Base-by-base conservation (phyloP, 1,140 invertebrate species). In the Drosophila pruinosa region DNA sequence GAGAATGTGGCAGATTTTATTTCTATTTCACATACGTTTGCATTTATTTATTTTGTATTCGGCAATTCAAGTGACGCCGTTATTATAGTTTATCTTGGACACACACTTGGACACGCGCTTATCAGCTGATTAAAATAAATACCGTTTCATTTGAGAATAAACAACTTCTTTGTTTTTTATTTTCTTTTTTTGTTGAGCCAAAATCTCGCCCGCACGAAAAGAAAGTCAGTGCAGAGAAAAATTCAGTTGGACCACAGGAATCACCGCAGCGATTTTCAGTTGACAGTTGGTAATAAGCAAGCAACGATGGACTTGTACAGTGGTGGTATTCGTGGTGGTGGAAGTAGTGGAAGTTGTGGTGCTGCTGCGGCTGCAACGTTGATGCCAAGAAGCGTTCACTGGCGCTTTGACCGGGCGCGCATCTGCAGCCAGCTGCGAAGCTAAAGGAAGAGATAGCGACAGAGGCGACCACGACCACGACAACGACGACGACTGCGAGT, bases 101-200 rank as follows among this genome's bases (percentile, higher is more conserved):
- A n/a, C 43, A 48, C 41, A 47, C 43, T 28, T 12, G 39, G 47
- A 21, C 12, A 47, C 31, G 17, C 47, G 70, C 73, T 75, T 76
- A 76, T 76, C 73, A 72, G 57, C 69, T 73, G 62, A 76, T 76
- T 73, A 68, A 67, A 72, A 58, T 61, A 61, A 74, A 74, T 63
- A 52, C 24, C 22, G 52, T 43, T 50, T 14, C 47, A 58, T 22
- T 63, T 15, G 17, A 43, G 21, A 39, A 52, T 62, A 48, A 58
- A 61, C 65, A 62, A 41, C 41, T 63, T 50, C 7, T n/a, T n/a
- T n/a, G n/a, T n/a, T n/a, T 22, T 15, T 24, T 17, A 17, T 19
- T 38, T 2, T 28, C n/a, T 8, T 28, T 64, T n/a, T 47, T n/a
- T 2, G 14, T 24, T 21, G 6, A 26, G 21, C 22, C 5, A 19